These are phyloP conservation scores for Drosophila arawakana DNA, from an alignment of 1,140 invertebrate species.

Conservation along the genomic window DNA sequence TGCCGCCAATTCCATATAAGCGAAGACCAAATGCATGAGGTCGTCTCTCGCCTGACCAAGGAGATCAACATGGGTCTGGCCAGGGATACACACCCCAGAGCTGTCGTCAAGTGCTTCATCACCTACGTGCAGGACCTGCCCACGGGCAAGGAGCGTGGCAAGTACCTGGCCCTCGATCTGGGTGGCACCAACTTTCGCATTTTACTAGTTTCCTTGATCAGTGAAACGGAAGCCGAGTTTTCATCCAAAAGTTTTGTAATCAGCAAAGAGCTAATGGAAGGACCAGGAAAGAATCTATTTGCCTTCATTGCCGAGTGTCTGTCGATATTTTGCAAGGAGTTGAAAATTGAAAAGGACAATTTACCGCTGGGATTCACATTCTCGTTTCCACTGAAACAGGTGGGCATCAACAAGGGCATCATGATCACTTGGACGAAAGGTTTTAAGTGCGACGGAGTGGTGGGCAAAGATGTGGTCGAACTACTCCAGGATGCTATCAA, in stretches of 20 bases:
- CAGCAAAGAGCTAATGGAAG: slow-evolving; percentile 95
- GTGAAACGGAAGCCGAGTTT: slow-evolving; percentile 91
- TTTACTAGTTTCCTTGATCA: slow-evolving; percentile 93
- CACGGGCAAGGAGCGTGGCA: slow-evolving; percentile 97
- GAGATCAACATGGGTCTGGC: slow-evolving; percentile 93
- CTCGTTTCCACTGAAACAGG: slow-evolving; percentile 97
- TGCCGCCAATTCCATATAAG: slow-evolving; percentile 40
- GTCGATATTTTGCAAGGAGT: slow-evolving; percentile 93
- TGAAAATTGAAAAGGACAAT: slow-evolving; percentile 87
- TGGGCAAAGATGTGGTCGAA: slow-evolving; percentile 93
- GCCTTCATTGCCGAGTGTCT: slow-evolving; percentile 99
- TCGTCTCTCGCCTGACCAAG: slow-evolving; percentile 90
- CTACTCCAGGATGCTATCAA: slow-evolving; percentile 91
- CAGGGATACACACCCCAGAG: slow-evolving; percentile 90
- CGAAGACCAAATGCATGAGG: slow-evolving; percentile 90
- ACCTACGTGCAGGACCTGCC: slow-evolving; percentile 98
- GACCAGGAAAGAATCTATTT: slow-evolving; percentile 94
- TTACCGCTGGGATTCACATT: slow-evolving; percentile 96
- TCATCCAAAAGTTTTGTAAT: slow-evolving; percentile 97
- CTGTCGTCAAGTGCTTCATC: slow-evolving; percentile 90
- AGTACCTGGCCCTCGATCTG: slow-evolving; percentile 98
- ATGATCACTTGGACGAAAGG: slow-evolving; percentile 94
- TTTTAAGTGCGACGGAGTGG: slow-evolving; percentile 61
- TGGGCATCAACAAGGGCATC: slow-evolving; percentile 93
- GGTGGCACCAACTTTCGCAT: slow-evolving; percentile 99